These are phyloP conservation scores for Manis javanica DNA, from an alignment of 2,797 vertebrate genomes.

Conservation along the genomic window DNA sequence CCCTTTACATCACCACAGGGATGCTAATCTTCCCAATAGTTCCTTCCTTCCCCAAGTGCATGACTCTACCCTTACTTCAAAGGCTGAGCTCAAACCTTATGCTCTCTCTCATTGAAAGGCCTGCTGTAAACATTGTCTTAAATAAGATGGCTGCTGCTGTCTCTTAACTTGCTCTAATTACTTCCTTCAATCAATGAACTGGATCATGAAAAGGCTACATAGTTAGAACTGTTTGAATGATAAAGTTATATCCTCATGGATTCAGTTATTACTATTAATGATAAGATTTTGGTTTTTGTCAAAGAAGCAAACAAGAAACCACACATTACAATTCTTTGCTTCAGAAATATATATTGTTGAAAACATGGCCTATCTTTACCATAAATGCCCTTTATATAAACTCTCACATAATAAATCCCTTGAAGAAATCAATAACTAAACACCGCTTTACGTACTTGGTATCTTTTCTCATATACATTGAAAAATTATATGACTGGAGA, in stretches of 20 bases:
- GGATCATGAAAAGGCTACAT: not conserved
- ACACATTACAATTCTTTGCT: not conserved
- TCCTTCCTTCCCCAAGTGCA: not conserved
- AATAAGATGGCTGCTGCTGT: not conserved
- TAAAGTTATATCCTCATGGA: not conserved
- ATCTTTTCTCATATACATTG: not conserved
- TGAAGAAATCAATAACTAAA: not conserved
- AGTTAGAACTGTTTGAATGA: not conserved
- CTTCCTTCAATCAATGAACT: not conserved
- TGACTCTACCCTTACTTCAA: not conserved
- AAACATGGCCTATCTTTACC: not conserved
- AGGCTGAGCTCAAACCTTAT: not conserved
- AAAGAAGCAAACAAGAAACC: not conserved
- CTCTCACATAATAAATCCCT: not conserved
- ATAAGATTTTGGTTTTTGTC: not conserved
- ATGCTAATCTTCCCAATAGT: not conserved
- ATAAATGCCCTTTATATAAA: not conserved
- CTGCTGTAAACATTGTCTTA: not conserved
- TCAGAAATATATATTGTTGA: not conserved
- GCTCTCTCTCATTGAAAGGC: not conserved
- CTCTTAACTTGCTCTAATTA: not conserved
- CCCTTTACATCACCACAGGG: not conserved
- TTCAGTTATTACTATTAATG: not conserved
- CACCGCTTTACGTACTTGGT: not conserved
- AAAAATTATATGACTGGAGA: not conserved